Percentiles rank a stretch among this genome's conserved stretches.
phyloP scores from a whole-genome alignment of 2,888 invertebrate species.

The Agonopterix heracliana region DNA sequence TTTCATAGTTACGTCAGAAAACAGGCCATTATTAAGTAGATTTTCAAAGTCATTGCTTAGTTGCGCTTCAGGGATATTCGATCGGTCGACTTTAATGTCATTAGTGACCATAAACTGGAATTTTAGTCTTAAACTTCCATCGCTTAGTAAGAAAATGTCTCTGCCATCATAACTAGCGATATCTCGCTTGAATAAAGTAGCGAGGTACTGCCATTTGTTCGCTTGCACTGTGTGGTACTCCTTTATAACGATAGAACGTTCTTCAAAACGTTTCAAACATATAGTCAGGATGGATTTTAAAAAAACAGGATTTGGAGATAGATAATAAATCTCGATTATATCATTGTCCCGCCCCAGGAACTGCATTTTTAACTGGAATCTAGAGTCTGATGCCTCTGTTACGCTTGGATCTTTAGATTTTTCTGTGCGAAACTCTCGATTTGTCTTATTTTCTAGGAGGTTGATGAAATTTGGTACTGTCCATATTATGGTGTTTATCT shows the following conservation, averaged over 20 bases:
- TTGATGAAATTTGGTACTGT: constrained; percentile 53
- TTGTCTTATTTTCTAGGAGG: constrained; percentile 49
- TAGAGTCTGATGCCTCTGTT: constrained; percentile 29
- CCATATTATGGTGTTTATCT: constrained; percentile 62
- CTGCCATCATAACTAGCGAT: constrained; percentile 48
- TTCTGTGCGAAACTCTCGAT: constrained; percentile 53
- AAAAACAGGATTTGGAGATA: constrained; percentile 55
- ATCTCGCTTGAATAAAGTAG: constrained; percentile 57
- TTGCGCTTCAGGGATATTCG: constrained; percentile 47
- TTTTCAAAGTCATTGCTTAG: constrained; percentile 60
- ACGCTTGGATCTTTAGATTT: constrained; percentile 35
- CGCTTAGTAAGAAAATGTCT: constrained; percentile 50
- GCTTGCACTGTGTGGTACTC: constrained; percentile 62
- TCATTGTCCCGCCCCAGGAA: constrained; percentile 60
- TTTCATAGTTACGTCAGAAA: constrained; percentile 62
- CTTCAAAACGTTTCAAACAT: constrained; percentile 60
- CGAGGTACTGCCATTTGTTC: constrained; percentile 66
- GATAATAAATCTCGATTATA: constrained; percentile 59
- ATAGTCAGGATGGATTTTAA: constrained; percentile 57
- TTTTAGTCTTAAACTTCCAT: constrained; percentile 59
- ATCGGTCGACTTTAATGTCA: constrained; percentile 52
- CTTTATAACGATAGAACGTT: constrained; percentile 57
- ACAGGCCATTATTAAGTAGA: constrained; percentile 50
- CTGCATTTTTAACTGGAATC: constrained; percentile 62
- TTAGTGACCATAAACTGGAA: constrained; percentile 62